Evolutionary conservation across 2,888 invertebrate genomes (phyloP).

Genomic region (Epistrophella euchroma): DNA sequence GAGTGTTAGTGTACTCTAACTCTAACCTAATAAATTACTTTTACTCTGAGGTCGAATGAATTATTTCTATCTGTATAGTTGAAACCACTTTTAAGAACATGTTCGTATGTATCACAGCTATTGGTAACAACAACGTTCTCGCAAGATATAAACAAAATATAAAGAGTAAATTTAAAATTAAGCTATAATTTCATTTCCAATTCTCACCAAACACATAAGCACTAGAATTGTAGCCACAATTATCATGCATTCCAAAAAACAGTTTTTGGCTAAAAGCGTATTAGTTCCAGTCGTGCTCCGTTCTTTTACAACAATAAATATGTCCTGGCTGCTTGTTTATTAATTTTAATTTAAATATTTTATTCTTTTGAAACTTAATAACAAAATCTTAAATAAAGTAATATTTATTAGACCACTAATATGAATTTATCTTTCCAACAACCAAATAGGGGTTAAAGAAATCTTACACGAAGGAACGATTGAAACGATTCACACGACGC

Average conservation of each 20-base stretch:
- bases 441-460: constrained; percentile 79
- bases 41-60: too few relatives aligned
- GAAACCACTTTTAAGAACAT: too few relatives aligned
- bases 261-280: constrained; percentile 45
- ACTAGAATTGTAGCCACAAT: constrained; percentile 45
- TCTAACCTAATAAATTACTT: too few relatives aligned
- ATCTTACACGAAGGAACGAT: constrained; percentile 80
- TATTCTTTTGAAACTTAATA: constrained; percentile 34
- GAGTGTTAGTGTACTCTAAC: too few relatives aligned
- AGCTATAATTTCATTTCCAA: background rate
- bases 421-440: constrained; percentile 15
- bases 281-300: constrained; percentile 59
- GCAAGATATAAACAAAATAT: background rate
- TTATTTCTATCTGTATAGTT: too few relatives aligned
- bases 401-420: constrained; percentile 18
- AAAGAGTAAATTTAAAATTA: background rate
- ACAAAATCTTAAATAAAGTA: background rate
- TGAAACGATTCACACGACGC: constrained; percentile 80
- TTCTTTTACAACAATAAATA: constrained; percentile 42
- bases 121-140: too few relatives aligned
- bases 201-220: constrained; percentile 43
- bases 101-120: too few relatives aligned
- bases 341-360: constrained; percentile 33
- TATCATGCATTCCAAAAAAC: constrained; percentile 36
- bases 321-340: constrained; percentile 72